Percentiles rank a stretch among this genome's conserved stretches.
These are phyloP conservation scores for Drosophila kambysellisi DNA, from an alignment of 2,888 invertebrate species.

Conservation along the genomic window DNA sequence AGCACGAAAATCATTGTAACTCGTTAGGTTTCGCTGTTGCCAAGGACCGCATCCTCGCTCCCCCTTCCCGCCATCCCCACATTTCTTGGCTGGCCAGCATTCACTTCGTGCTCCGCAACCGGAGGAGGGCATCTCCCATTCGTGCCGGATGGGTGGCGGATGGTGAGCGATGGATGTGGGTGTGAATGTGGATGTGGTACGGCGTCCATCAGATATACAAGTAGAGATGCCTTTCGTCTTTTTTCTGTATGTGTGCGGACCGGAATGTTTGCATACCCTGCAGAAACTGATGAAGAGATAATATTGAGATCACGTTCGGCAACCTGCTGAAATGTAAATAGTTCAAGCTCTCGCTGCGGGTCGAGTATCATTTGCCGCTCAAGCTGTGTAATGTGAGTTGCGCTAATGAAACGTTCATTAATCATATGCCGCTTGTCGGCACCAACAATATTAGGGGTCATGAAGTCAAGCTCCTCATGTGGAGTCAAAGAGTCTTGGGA, in stretches of 20 bases:
- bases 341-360: slow-evolving; percentile 11
- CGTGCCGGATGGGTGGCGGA: slow-evolving; percentile 1
- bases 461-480: slow-evolving; percentile 47
- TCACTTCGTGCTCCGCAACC: slow-evolving; percentile 8
- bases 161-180: not conserved
- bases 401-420: slow-evolving; percentile 80
- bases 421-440: slow-evolving; percentile 69
- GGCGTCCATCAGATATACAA: slow-evolving; percentile 7
- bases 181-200: not conserved
- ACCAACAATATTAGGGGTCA: slow-evolving; percentile 6
- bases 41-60: not conserved
- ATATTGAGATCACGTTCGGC: slow-evolving; percentile 82
- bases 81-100: slow-evolving; percentile 40
- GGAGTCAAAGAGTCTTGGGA: slow-evolving; percentile 18
- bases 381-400: slow-evolving; percentile 62
- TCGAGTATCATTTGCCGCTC: slow-evolving; percentile 28
- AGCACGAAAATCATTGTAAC: slow-evolving; percentile 80
- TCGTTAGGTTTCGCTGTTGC: slow-evolving; percentile 68
- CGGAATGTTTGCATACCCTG: slow-evolving; percentile 53
- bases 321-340: slow-evolving; percentile 78
- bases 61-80: no score
- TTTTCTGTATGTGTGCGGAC: slow-evolving; percentile 21
- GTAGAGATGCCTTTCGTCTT: slow-evolving; percentile 17
- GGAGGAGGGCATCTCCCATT: slow-evolving; percentile 33
- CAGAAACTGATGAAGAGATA: slow-evolving; percentile 78